Conservation (phyloP, 2,113 vertebrate genomes). For the Dascyllus trimaculatus region DNA sequence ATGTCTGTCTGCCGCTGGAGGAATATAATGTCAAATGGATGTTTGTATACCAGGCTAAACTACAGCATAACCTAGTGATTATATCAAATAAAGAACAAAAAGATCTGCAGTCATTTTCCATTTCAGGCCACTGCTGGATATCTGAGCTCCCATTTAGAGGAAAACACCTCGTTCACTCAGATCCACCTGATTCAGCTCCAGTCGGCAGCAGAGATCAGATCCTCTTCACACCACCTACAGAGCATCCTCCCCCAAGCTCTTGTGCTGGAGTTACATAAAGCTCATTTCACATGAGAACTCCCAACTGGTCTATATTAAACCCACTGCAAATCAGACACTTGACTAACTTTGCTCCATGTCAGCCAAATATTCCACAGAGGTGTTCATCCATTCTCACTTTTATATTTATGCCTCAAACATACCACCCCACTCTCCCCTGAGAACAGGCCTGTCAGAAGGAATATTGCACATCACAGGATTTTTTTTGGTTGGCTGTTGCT, state of each 20-base stretch:
- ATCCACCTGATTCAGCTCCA: slow-evolving; percentile 35
- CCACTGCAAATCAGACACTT: slow-evolving; percentile 35
- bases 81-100: no score
- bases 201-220: slow-evolving; percentile 30
- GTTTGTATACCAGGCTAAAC: no score
- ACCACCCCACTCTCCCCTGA: slow-evolving; percentile 30
- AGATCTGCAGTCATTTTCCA: slow-evolving; percentile 9
- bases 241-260: slow-evolving; percentile 29
- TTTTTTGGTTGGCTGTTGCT: slow-evolving; percentile 40
- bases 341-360: slow-evolving; percentile 31
- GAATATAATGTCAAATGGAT: no score
- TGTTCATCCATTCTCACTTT: slow-evolving; percentile 34
- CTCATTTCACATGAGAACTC: slow-evolving; percentile 43
- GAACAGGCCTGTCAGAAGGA: slow-evolving; percentile 38
- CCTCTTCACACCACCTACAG: slow-evolving; percentile 37
- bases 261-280: slow-evolving; percentile 51
- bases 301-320: slow-evolving; percentile 30
- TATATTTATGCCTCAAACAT: slow-evolving; percentile 35
- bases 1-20: no score
- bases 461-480: slow-evolving; percentile 36
- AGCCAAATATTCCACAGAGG: slow-evolving; percentile 43
- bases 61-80: no score
- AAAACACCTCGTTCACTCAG: slow-evolving; percentile 17
- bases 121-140: slow-evolving; percentile 5
- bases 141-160: not conserved